Evolutionary conservation across 2,797 vertebrate species (phyloP), one percentile per base, ranked within the genome.

Genomic region (Onychomys leucogaster): DNA sequence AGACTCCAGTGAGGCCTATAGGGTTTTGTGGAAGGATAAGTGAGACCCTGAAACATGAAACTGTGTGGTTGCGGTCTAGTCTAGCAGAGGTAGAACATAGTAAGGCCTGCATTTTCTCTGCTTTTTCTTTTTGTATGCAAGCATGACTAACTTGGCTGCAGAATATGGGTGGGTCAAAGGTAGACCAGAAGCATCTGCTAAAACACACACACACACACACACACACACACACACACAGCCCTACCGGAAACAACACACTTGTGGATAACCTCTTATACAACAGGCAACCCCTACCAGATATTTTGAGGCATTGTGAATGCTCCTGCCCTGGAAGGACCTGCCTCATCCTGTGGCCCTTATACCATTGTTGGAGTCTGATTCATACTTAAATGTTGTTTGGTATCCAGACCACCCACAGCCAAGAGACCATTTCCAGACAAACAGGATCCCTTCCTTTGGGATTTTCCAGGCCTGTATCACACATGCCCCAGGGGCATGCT

Each of bases 401-500:
- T 67, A 32, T 73, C 55, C 88, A 85, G 90, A 94, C 83, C 87
- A 94, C 89, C 94, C 86, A 96, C 89, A 93, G 65, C 37, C 49
- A 91, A 61, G 19, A 86, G 78, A 69, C 69, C 46, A 77, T 86
- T 90, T 86, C 82, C 69, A 95, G 32, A 89, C 41, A 86, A 94
- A 95, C 89, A 91, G 77, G 46, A 86, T 94, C 37, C 37, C 52
- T 92, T 95, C 75, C 82, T 52, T 10, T 23, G 86, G 90, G 90
- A 96, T 37, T 96, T 97, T 96, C 95, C 94, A 88, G 25, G 11
- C 11, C 86, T 73, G 57, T 29, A 41, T 76, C 80, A 91, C 46
- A 84, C 7, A 29, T 5, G 9, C 14, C 76, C 67, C 21, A 5
- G 29, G 76, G 82, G 6, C 43, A 49, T 29, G 13, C 49, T 94